Conservation (phyloP, 2,797 vertebrate genomes). For the Cottoperca gobio region DNA sequence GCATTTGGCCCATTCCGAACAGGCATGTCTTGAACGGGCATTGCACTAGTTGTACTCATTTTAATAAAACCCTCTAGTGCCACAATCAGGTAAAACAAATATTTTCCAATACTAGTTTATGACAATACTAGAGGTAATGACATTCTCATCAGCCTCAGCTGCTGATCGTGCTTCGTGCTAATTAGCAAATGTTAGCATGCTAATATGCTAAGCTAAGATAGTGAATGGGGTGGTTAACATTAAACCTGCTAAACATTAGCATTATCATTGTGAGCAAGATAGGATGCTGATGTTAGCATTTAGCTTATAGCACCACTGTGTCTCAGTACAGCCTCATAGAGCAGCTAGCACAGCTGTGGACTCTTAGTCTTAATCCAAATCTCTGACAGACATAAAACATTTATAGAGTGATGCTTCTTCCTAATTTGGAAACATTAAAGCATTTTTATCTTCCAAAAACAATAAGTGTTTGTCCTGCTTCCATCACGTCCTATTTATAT, state of each 20-base stretch:
- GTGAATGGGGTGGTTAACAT: too few species aligned
- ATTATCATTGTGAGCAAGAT: not conserved
- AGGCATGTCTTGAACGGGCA: too few species aligned
- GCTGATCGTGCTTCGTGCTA: not conserved
- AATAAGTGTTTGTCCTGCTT: not conserved
- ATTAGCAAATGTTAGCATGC: not conserved
- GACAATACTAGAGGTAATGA: not conserved
- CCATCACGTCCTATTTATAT: constrained; percentile 3
- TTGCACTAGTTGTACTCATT: not conserved
- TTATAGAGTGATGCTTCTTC: not conserved
- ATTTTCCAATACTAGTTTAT: not conserved
- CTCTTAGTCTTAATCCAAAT: not conserved
- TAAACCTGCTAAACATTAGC: not conserved
- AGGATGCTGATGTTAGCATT: not conserved
- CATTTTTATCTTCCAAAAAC: constrained; percentile 1
- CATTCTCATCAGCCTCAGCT: not conserved
- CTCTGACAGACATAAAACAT: constrained; percentile 18
- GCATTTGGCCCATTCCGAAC: too few species aligned
- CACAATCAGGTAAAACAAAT: rapidly evolving
- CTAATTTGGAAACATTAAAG: constrained; percentile 4
- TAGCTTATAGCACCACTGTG: too few species aligned
- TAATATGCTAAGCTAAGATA: not conserved
- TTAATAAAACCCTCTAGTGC: not conserved
- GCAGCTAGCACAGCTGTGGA: not conserved
- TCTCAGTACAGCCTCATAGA: not conserved